A percentile compares a stretch with the other conserved stretches of the same genome.
phyloP scores from a whole-genome alignment of 2,888 invertebrate species.

The Camponotus fellah region DNA sequence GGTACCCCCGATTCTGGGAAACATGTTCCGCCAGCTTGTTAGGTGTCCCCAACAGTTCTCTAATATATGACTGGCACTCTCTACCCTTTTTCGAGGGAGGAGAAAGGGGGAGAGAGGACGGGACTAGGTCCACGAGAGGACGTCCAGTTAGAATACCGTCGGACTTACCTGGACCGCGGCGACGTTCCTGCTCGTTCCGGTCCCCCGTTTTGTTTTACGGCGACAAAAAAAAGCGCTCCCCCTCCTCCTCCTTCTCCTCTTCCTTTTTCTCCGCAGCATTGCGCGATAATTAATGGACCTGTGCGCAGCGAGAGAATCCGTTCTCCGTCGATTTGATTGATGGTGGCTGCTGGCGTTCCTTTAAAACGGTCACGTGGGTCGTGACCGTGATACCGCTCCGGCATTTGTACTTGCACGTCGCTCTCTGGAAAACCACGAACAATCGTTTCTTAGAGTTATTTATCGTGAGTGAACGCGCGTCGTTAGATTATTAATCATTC shows the following conservation, averaged over 20 bases:
- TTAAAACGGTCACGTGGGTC: slow-evolving; percentile 52
- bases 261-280: slow-evolving; percentile 60
- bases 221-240: slow-evolving; percentile 44
- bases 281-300: slow-evolving; percentile 72
- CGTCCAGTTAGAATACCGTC: slow-evolving; percentile 68
- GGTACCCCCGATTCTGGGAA: slow-evolving; percentile 82
- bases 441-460: slow-evolving; percentile 25
- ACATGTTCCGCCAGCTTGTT: slow-evolving; percentile 84
- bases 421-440: slow-evolving; percentile 33
- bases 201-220: slow-evolving; percentile 51
- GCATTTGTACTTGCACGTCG: slow-evolving; percentile 44
- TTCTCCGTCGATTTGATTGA: slow-evolving; percentile 70
- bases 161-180: slow-evolving; percentile 64
- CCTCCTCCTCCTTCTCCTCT: not conserved
- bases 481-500: slow-evolving; percentile 21
- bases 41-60: slow-evolving; percentile 83
- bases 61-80: slow-evolving; percentile 83
- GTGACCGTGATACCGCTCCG: slow-evolving; percentile 44
- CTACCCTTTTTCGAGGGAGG: slow-evolving; percentile 75
- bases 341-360: slow-evolving; percentile 48
- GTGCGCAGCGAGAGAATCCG: slow-evolving; percentile 67
- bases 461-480: slow-evolving; percentile 4
- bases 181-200: slow-evolving; percentile 50
- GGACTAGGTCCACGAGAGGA: slow-evolving; percentile 56
- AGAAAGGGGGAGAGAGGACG: slow-evolving; percentile 55